These are phyloP conservation scores for Semaprochilodus insignis DNA, from an alignment of 2,797 vertebrate genomes.

Conservation along the genomic window DNA sequence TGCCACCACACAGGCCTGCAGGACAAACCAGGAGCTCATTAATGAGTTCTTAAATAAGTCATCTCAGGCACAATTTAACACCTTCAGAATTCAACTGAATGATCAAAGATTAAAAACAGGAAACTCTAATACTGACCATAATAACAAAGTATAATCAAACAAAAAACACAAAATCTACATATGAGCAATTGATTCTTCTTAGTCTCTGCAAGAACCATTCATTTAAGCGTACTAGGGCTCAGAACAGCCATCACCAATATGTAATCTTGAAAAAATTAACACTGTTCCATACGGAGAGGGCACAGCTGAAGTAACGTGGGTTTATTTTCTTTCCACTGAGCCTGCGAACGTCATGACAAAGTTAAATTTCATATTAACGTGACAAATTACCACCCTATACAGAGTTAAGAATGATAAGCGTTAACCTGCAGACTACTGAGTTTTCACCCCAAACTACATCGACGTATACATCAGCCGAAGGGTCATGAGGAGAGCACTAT, in stretches of 20 bases:
- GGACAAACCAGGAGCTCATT: background rate
- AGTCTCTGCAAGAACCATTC: background rate
- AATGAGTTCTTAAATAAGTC: background rate
- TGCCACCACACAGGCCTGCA: constrained; percentile 88
- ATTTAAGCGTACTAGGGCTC: no score
- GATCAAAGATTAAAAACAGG: no score
- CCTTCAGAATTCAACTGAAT: background rate
- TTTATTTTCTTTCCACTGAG: no score
- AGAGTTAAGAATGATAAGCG: background rate
- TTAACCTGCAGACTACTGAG: background rate
- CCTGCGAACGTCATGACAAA: background rate
- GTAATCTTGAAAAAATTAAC: no score
- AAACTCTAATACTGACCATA: no score
- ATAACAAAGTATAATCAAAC: no score
- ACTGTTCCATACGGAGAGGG: no score
- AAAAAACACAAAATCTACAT: no score
- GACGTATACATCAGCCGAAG: constrained; percentile 1
- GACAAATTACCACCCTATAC: background rate
- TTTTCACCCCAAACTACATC: background rate
- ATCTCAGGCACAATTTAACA: background rate
- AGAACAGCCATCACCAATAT: no score
- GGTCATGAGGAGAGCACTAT: background rate
- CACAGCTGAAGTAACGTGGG: no score
- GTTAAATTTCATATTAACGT: background rate
- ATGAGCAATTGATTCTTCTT: background rate